Conservation (phyloP, 2,797 vertebrate genomes). For the Paratrypauchen microcephalus region DNA sequence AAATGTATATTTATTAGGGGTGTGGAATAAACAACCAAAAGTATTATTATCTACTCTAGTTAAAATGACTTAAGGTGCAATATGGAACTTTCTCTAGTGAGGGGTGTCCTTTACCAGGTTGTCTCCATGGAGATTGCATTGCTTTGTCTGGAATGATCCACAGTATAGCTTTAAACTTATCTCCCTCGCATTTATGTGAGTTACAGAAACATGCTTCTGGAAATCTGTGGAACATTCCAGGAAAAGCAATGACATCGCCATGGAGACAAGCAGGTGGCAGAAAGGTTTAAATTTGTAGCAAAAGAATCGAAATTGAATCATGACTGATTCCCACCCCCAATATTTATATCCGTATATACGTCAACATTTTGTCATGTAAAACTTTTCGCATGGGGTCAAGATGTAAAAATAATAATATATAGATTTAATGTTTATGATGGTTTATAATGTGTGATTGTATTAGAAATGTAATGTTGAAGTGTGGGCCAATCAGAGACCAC, state of each 20-base stretch:
- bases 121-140: not conserved
- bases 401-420: not conserved
- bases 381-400: slow-evolving; percentile 8
- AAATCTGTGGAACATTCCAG: too few relatives aligned
- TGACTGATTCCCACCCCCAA: not conserved
- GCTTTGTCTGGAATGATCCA: not conserved
- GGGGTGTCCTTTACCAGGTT: too few relatives aligned
- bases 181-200: too few relatives aligned
- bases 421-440: not conserved
- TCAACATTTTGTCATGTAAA: slow-evolving; percentile 49
- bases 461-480: slow-evolving; percentile 32
- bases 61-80: not conserved
- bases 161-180: not conserved
- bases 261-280: too few relatives aligned
- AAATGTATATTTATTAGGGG: slow-evolving; percentile 40
- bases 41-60: not conserved
- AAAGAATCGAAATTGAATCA: not conserved
- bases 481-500: slow-evolving; percentile 53
- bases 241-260: too few relatives aligned
- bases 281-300: too few relatives aligned
- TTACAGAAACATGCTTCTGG: too few relatives aligned
- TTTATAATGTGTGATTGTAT: slow-evolving; percentile 24
- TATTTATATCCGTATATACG: slow-evolving; percentile 50
- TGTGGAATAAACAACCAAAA: not conserved
- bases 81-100: too few relatives aligned